Conservation (phyloP, 1,140 invertebrate genomes). For the Caenorhabditis briggsae region DNA sequence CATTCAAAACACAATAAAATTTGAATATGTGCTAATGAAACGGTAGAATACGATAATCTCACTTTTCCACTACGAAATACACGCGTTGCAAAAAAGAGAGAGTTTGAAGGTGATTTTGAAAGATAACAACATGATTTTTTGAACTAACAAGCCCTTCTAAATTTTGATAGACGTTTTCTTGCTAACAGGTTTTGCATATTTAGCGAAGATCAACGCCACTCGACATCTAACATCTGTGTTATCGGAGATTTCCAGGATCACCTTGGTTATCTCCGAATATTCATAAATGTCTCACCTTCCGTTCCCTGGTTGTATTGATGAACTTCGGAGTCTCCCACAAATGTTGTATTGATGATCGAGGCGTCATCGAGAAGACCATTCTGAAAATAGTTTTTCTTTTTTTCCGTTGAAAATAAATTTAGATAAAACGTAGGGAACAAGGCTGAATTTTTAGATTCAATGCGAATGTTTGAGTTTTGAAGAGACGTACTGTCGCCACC, state of each 20-base stretch:
- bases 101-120: neutral
- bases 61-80: slow-evolving; percentile 3
- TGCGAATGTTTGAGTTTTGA: too few species aligned
- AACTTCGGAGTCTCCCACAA: slow-evolving; percentile 9
- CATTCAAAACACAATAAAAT: slow-evolving; percentile 19
- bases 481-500: too few species aligned
- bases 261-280: neutral
- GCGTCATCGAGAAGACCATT: slow-evolving; percentile 14
- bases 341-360: slow-evolving; percentile 36
- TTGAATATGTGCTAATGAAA: neutral
- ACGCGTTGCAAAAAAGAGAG: neutral
- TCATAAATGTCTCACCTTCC: slow-evolving; percentile 7
- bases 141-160: neutral
- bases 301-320: slow-evolving; percentile 40
- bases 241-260: neutral
- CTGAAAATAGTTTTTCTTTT: neutral
- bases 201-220: slow-evolving; percentile 16
- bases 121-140: slow-evolving; percentile 44
- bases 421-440: too few species aligned
- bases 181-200: slow-evolving; percentile 8
- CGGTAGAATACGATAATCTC: slow-evolving; percentile 26
- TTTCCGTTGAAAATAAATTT: too few species aligned
- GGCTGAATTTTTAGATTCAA: too few species aligned
- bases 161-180: neutral
- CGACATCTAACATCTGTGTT: slow-evolving; percentile 20